Evolutionary conservation across 2,797 vertebrate genomes (phyloP), one percentile per base, ranked within the genome.

Genomic region (Moxostoma hubbsi): DNA sequence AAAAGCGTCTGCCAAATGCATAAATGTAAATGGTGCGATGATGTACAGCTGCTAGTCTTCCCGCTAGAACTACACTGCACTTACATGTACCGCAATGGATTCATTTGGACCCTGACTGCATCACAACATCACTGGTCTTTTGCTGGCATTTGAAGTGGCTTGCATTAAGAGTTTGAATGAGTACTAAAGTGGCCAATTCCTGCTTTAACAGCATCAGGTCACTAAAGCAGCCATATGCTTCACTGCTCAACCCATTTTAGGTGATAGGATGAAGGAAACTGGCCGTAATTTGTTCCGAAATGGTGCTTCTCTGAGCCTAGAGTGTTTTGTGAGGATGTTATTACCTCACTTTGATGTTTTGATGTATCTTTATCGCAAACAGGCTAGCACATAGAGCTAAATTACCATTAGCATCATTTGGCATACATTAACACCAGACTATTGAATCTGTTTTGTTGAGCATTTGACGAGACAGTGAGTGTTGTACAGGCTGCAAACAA

Each of bases 251-350:
- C 51, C 47, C 51, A 54, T 46, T 65, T 9, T 62, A 75, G 50
- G 62, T 75, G 36, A 46, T 65, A 24, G 9, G 65, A 55, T 13
- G 36, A 75, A 43, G 61, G 51, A 55, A 65, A 65, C 47, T n/a
- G 62, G 16, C 63, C 53, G 13, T 57, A 15, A 75, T 75, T 75
- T 57, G 62, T 66, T 75, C 16, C 9, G 43, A 75, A 75, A 49
- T 13, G 11, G 36, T 75, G 53, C n/a, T 24, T 7, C 5, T 66
- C 36, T 6, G 45, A 73, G 51, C 24, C n/a, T 11, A 11, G 47
- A 73, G 54, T 81, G 46, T 65, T 66, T 64, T 58, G 47, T 72
- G 36, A 77, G 68, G 53, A 77, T 59, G 55, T 58, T 64, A 64
- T 58, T 57, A 63, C 55, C 36, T 65, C 10, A 65, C n/a, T 13